These are phyloP conservation scores for Strigamia transsilvanica DNA, from an alignment of 2,888 invertebrate species.

Conservation along the genomic window DNA sequence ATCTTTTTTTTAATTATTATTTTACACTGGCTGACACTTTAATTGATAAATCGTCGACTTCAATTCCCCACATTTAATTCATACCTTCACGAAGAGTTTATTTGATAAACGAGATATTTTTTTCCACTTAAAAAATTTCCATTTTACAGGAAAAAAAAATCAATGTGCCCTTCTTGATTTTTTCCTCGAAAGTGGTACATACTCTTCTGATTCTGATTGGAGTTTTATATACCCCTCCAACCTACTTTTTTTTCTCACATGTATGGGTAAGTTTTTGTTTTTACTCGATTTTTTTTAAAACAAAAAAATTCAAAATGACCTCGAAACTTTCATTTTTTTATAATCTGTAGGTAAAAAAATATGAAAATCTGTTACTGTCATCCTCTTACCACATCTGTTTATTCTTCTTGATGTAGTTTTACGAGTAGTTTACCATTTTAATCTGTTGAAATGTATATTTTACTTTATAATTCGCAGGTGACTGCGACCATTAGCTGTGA, in stretches of 20 bases:
- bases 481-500: background rate
- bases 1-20: background rate
- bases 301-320: background rate
- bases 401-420: no score
- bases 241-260: background rate
- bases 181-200: background rate
- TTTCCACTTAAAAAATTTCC: background rate
- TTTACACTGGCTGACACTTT: background rate
- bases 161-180: no score
- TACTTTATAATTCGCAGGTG: background rate
- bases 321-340: conserved; percentile 11
- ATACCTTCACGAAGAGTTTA: background rate
- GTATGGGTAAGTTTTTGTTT: background rate
- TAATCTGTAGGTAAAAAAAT: background rate
- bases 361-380: no score
- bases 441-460: no score
- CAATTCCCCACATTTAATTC: background rate
- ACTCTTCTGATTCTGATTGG: background rate
- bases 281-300: background rate
- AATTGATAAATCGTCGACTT: background rate
- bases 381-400: no score
- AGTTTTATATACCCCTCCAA: background rate
- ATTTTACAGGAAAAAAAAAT: no score
- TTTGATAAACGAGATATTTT: background rate
- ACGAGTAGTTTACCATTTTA: no score